Evolutionary conservation across 2,797 vertebrate genomes (phyloP), one percentile per base, ranked within the genome.

Genomic region (Trematomus bernacchii): DNA sequence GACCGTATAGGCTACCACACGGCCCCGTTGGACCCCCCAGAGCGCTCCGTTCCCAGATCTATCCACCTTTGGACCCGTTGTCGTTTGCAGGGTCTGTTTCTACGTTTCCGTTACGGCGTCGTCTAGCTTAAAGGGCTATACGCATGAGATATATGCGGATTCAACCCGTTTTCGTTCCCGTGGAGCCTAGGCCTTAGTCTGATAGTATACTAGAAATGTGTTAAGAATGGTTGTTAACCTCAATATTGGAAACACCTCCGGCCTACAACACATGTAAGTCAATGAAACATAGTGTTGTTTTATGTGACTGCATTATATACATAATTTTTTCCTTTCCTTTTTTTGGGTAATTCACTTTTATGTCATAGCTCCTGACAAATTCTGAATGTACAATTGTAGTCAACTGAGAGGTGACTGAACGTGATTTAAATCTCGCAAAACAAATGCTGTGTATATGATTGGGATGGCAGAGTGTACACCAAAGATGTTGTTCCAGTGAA

Each of bases 401-500:
- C 19, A 60, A 8, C 43, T 13, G n/a, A 47, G 50, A 48, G 30
- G 61, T 42, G 6, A 42, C 54, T 10, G 12, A 0, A 16, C 13
- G 48, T 8, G 4, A n/a, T 10, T 6, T 60, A 40, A 21, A 40
- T 21, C 15, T 4, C 47, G 21, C 13, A 44, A 18, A 40, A 42
- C 15, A 7, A 2, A 46, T 51, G 21, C 51, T 16, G n/a, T 59
- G 42, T 52, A 60, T 10, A 16, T 30, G 5, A 27, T 30, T 9
- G 21, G 50, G n/a, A 6, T 15, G 7, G 21, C 19, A 2, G 11
- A 73, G 23, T 4, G 15, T 54, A 43, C 15, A 58, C 23, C 44
- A 44, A 50, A 72, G 15, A 58, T 44, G 11, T 13, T 3, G 48
- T 52, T 72, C 53, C 44, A 64, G 47, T 21, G 21, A 27, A 33